Evolutionary conservation across 2,888 invertebrate species (phyloP).

Genomic region (Oxystoma pomonae): DNA sequence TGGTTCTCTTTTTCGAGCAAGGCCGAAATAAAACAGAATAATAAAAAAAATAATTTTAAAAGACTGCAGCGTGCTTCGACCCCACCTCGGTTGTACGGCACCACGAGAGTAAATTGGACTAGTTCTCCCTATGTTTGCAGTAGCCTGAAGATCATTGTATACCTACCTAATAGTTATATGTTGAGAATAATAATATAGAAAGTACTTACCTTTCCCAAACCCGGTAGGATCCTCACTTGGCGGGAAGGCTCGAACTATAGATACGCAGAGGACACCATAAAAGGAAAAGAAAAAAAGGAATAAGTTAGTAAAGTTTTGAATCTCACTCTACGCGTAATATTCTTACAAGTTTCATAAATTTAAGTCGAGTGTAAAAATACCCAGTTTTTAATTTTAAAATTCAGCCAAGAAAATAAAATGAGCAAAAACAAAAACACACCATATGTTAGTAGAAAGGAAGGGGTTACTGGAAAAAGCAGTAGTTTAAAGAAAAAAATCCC

Average conservation of each 20-base stretch:
- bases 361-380: conserved; percentile 10
- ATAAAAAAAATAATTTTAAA: conserved; percentile 1
- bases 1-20: too few species aligned
- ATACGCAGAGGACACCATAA: conserved; percentile 22
- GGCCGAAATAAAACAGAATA: too few species aligned
- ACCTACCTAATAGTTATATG: background rate
- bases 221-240: conserved; percentile 48
- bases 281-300: conserved; percentile 30
- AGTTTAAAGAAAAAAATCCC: conserved; percentile 3
- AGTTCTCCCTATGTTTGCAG: too few species aligned
- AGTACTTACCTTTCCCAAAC: conserved; percentile 48
- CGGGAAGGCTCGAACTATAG: conserved; percentile 43
- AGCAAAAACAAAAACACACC: conserved; percentile 24
- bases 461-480: conserved; percentile 8
- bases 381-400: conserved; percentile 10
- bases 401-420: conserved; percentile 17
- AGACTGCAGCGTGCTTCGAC: too few species aligned
- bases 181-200: background rate
- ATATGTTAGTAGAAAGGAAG: conserved; percentile 29
- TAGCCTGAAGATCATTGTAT: too few species aligned
- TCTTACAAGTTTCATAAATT: too few species aligned
- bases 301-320: conserved; percentile 23
- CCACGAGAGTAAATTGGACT: too few species aligned
- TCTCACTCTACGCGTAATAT: conserved; percentile 15
- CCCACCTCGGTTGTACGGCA: too few species aligned